Conservation (phyloP, 64 coral and sea anemone species). For the Montipora efflorescens region DNA sequence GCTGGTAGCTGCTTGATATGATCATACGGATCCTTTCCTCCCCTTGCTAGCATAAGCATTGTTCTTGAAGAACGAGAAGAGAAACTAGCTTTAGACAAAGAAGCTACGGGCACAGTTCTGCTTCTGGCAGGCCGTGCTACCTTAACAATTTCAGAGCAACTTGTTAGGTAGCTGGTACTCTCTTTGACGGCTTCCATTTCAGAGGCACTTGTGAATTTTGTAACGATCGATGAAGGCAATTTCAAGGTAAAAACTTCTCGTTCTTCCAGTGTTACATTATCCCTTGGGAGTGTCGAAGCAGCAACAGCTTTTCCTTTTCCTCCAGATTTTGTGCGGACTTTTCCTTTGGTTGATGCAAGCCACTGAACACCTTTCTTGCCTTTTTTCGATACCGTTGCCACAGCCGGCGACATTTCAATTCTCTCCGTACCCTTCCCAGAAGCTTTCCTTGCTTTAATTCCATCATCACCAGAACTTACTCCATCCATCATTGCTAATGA, state of each 20-base stretch:
- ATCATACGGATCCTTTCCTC: conserved; percentile 34
- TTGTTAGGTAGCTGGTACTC: background rate
- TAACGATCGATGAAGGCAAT: background rate
- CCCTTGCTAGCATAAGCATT: conserved; percentile 14
- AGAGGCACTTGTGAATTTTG: conserved; percentile 35
- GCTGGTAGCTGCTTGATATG: conserved; percentile 29
- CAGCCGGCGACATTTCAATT: background rate
- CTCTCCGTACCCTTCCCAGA: background rate
- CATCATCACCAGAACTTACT: background rate
- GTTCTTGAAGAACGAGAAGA: conserved; percentile 44
- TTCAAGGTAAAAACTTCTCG: conserved; percentile 26
- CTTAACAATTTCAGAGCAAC: background rate
- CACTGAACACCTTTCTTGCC: background rate
- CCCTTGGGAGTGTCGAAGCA: background rate
- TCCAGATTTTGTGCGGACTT: background rate
- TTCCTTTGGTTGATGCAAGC: background rate
- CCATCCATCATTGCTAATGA: background rate
- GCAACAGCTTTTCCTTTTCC: background rate
- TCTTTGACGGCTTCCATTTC: background rate
- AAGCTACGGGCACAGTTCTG: conserved; percentile 7
- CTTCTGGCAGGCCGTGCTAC: background rate
- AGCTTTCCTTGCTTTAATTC: background rate
- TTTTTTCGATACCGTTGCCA: background rate
- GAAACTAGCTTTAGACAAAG: background rate
- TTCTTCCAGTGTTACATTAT: background rate